A percentile compares a stretch with the other conserved stretches of the same genome.
Conservation (phyloP, 2,113 vertebrate genomes). For the Syrrhaptes paradoxus region DNA sequence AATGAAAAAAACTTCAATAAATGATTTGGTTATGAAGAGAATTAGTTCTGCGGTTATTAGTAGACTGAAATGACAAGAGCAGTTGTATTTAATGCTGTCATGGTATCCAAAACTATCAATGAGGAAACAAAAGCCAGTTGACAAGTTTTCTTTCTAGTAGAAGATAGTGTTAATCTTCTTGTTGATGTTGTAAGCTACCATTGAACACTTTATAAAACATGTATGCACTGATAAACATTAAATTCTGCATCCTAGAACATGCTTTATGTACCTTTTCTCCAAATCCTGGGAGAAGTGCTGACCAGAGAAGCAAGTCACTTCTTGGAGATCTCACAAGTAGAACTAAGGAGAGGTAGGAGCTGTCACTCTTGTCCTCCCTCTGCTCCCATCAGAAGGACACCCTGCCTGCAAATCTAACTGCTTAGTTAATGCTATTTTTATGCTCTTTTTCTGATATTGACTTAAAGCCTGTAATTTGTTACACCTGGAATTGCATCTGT, state of each 20-base stretch:
- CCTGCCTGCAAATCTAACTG: not conserved
- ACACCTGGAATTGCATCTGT: conserved; percentile 7
- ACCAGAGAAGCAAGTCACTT: not conserved
- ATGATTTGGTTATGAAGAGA: not conserved
- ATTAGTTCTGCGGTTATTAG: not conserved
- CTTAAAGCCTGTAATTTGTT: conserved; percentile 23
- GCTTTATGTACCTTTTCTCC: not conserved
- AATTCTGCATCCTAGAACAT: not conserved
- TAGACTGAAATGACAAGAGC: not conserved
- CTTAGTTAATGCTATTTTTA: not conserved
- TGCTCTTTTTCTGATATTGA: not conserved
- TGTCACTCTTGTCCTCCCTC: not conserved
- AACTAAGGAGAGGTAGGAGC: not conserved
- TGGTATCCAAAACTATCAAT: not conserved
- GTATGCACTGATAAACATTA: not conserved
- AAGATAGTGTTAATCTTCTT: not conserved
- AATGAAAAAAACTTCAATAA: not conserved
- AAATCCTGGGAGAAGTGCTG: not conserved
- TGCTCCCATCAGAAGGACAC: not conserved
- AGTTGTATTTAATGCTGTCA: not conserved
- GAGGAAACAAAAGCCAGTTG: not conserved
- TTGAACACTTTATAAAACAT: not conserved
- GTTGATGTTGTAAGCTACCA: not conserved
- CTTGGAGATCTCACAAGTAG: not conserved
- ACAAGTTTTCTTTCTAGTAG: not conserved